Base-by-base conservation (phyloP, 2,113 vertebrate genomes). In the Apteryx mantelli region DNA sequence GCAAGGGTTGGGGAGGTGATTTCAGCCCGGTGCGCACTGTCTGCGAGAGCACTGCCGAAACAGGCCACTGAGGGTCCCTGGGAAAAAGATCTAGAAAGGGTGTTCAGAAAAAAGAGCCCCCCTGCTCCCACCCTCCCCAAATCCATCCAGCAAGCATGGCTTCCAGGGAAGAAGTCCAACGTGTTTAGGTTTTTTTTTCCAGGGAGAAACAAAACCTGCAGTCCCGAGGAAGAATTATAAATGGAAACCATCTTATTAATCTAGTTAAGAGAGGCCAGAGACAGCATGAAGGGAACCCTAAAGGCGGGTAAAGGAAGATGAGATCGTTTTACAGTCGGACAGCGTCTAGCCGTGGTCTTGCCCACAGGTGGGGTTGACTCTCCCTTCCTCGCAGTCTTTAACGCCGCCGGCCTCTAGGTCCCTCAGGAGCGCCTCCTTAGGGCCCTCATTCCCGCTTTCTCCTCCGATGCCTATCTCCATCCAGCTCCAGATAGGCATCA, bases 211-310 rank as follows among this genome's bases (percentile, higher is more conserved):
- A 70, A 74, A 78, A 75, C 3, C 18, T 42, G 6, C 12, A 40
- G 73, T 15, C 60, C 7, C 21, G 21, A 32, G 34, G 55, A 32
- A 17, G 60, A 53, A 11, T 0, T 1, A 19, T 7, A 24, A 52
- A 30, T 0, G 5, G 26, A 44, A n/a, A 58, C 30, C 24, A 19
- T 2, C 4, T 3, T 53, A 5, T 1, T 3, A 60, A 9, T 1
- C 1, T 0, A 1, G 28, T 1, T 5, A n/a, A 65, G 61, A 60
- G 19, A 11, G 16, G n/a, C 46, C 18, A 48, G 46, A 19, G 46
- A 48, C 28, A 28, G 34, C 4, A 2, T 1, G 34, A 7, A 13
- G 13, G 66, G 56, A 81, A 20, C 8, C 9, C 28, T 2, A 2
- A 7, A n/a, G n/a, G 28, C 3, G 30, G 7, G 3, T 0, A 13